Base-by-base conservation (phyloP, 2,888 invertebrate genomes). In the Heterodera filipjevi region DNA sequence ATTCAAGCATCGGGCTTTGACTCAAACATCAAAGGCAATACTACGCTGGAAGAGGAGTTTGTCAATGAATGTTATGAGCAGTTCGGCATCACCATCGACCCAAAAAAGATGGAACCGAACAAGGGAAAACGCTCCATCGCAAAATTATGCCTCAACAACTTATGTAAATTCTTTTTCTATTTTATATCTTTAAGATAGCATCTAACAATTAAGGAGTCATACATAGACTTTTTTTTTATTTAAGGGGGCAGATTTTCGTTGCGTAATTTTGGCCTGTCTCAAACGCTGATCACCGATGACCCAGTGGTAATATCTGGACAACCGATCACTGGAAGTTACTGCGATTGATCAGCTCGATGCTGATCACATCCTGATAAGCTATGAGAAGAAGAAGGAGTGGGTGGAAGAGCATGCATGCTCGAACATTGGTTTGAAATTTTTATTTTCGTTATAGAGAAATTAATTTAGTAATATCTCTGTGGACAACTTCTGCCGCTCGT, bases 211-310 rank as follows among this genome's bases (percentile, higher is more conserved):
- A n/a, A n/a, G n/a, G n/a, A n/a, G n/a, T n/a, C n/a, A n/a, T n/a
- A n/a, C n/a, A n/a, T n/a, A n/a, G n/a, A n/a, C n/a, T n/a, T n/a
- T n/a, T n/a, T n/a, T n/a, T n/a, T n/a, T n/a, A n/a, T n/a, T n/a
- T n/a, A n/a, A n/a, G 30, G 76, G 76, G 78, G 78, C 6, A 2
- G 77, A 19, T 77, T 77, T 32, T 59, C 64, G 0, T 27, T 77
- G 14, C 72, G 77, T n/a, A 77, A 77, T 27, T n/a, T 27, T 70
- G 27, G 33, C 2, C 8, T 77, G 64, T 30, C 35, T 19, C 27
- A 73, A 16, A 66, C 66, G 2, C 22, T 22, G 8, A 46, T 77
- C 27, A 78, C 76, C 1, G 32, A 44, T 32, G 64, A 33, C 53
- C 33, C 59, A 2, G 33, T 14, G 19, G 33, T 30, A 35, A 0